A percentile compares a stretch with the other conserved stretches of the same genome.
These are phyloP conservation scores for Nannoperca obscura DNA, from an alignment of 2,797 vertebrate genomes.

Conservation along the genomic window DNA sequence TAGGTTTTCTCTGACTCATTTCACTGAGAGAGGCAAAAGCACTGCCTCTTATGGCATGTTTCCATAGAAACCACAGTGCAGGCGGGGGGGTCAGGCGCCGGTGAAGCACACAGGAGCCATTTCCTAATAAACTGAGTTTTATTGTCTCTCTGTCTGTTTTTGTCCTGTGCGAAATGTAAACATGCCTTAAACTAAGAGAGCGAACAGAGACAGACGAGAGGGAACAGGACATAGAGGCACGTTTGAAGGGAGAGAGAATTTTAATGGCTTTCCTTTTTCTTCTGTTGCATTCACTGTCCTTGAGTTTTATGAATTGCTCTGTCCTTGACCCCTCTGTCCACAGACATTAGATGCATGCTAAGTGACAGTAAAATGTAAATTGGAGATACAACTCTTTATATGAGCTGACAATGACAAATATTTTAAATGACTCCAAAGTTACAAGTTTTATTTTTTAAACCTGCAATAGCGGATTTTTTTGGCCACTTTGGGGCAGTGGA, in stretches of 20 bases:
- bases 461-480: not conserved
- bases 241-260: not conserved
- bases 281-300: conserved; percentile 8
- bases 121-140: conserved; percentile 73
- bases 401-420: not conserved
- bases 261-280: not conserved
- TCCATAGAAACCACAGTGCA: conserved; percentile 67
- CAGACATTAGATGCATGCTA: not conserved
- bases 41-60: conserved; percentile 60
- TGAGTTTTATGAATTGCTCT: conserved; percentile 17
- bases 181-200: conserved; percentile 35
- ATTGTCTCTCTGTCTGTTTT: conserved; percentile 57
- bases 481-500: not conserved
- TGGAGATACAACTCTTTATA: not conserved
- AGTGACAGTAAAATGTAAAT: not conserved
- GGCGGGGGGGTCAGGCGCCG: conserved; percentile 53
- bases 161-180: conserved; percentile 54
- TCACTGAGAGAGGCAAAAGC: conserved; percentile 33
- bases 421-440: not conserved
- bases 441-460: not conserved
- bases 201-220: conserved; percentile 6
- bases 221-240: not conserved
- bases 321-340: conserved; percentile 24
- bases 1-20: conserved; percentile 64
- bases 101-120: conserved; percentile 68